Evolutionary conservation across 2,888 invertebrate genomes (phyloP).

Genomic region (Drosophila eohydei): DNA sequence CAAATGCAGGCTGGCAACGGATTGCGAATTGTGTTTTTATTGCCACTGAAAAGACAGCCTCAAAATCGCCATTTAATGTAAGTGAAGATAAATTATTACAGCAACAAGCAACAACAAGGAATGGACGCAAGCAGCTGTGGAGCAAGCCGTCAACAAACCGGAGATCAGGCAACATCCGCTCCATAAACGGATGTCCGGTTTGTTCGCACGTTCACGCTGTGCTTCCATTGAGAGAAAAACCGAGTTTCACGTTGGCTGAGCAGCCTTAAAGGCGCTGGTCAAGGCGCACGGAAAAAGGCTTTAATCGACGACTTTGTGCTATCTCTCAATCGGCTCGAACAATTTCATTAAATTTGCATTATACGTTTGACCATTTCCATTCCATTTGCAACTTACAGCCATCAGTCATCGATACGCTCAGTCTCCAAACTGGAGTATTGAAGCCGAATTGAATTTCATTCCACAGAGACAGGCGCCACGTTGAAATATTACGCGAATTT

Average conservation of each 20-base stretch:
- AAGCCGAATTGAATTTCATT: slow-evolving; percentile 40
- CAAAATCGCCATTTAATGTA: slow-evolving; percentile 68
- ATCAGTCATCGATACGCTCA: slow-evolving; percentile 25
- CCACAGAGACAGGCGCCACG: slow-evolving; percentile 11
- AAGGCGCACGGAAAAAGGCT: neutral
- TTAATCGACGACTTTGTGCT: neutral
- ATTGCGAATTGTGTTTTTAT: slow-evolving; percentile 59
- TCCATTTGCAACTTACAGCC: slow-evolving; percentile 12
- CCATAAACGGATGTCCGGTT: slow-evolving; percentile 75
- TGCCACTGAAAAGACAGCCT: slow-evolving; percentile 43
- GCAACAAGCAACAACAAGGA: slow-evolving; percentile 25
- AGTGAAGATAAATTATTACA: slow-evolving; percentile 71
- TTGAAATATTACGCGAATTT: slow-evolving; percentile 76
- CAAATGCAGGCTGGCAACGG: slow-evolving; percentile 48
- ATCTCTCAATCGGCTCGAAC: neutral
- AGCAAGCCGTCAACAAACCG: slow-evolving; percentile 65
- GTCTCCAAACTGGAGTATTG: slow-evolving; percentile 5
- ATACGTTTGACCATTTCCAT: neutral
- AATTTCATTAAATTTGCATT: slow-evolving; percentile 23
- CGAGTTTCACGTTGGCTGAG: slow-evolving; percentile 26
- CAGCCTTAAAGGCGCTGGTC: slow-evolving; percentile 2
- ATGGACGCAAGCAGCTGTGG: neutral
- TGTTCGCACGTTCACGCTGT: slow-evolving; percentile 76
- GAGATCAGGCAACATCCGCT: slow-evolving; percentile 78
- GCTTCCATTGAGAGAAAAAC: slow-evolving; percentile 40